These are phyloP conservation scores for Actenoides lindsayi DNA, from an alignment of 2,113 vertebrate genomes.

Conservation along the genomic window DNA sequence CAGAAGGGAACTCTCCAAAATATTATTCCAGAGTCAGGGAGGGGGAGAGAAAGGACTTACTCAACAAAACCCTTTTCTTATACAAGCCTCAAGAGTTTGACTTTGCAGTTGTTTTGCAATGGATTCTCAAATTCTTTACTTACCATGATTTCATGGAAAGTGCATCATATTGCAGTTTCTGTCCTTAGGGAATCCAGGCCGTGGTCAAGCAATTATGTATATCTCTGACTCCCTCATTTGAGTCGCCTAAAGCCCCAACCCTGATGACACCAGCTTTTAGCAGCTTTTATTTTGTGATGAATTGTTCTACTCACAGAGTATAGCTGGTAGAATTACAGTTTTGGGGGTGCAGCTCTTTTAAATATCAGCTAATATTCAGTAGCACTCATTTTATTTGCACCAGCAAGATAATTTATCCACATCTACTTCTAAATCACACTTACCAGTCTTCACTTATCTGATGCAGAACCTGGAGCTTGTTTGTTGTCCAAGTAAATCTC, in stretches of 20 bases:
- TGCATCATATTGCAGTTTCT: background rate
- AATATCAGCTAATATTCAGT: background rate
- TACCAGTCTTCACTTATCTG: background rate
- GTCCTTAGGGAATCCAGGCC: background rate
- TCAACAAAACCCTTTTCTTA: background rate
- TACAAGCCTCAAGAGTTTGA: background rate
- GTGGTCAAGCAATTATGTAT: background rate
- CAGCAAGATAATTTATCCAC: background rate
- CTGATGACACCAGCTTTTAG: background rate
- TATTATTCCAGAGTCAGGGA: background rate
- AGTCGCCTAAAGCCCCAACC: background rate
- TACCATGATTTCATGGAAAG: background rate
- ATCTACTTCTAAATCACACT: background rate
- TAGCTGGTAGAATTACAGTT: background rate
- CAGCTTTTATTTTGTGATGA: background rate
- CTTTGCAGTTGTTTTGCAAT: background rate
- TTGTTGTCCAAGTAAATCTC: background rate
- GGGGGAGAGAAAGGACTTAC: background rate
- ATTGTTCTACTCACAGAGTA: background rate
- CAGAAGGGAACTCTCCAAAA: background rate
- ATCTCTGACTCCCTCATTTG: background rate
- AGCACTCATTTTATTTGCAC: background rate
- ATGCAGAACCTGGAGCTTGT: background rate
- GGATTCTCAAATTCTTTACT: background rate
- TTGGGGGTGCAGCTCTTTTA: background rate